Evolutionary conservation across 1,140 invertebrate species (phyloP), one percentile per base, ranked within the genome.

Genomic region (Drosophila novamexicana): DNA sequence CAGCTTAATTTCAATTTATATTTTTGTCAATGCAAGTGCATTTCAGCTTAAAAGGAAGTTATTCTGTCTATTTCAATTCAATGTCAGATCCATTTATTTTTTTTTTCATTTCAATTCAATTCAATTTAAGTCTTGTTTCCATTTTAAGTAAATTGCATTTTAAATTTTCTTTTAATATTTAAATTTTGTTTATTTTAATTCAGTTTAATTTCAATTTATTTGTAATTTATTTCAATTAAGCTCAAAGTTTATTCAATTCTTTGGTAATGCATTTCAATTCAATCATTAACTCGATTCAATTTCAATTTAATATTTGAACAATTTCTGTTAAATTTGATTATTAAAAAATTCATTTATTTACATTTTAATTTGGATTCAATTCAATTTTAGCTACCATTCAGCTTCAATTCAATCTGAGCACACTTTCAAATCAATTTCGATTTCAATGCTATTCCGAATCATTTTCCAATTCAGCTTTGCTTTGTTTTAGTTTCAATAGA

Each of bases 211-310:
- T 22, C 36, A 0, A 14, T 14, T 14, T 14, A 14, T 14, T 14
- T 14, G 14, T 14, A 14, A 14, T 14, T 14, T 14, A 18, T 39
- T 66, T 67, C 45, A 42, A 49, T 22, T 22, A 1, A 22, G 18
- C 1, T 22, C 18, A 22, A 22, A 22, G 18, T 1, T 22, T 22
- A 22, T 22, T 22, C 18, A 22, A 22, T 22, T 22, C 3, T 22
- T 18, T 1, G 18, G 18, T 1, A 58, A 56, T 75, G 50, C 56
- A 62, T 69, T 75, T 65, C 8, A 8, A 10, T 47, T 47, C n/a
- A 18, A 18, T 47, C 5, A 9, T 4, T 16, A 5, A 10, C 18
- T 47, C 16, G 9, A 47, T 22, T 22, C 2, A 1, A 6, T 4
- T 47, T 47, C n/a, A 22, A 9, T 18, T 47, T 18, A 42, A 14